These are phyloP conservation scores for Pangasius krempfi DNA, from an alignment of 2,797 vertebrate genomes.

Conservation along the genomic window DNA sequence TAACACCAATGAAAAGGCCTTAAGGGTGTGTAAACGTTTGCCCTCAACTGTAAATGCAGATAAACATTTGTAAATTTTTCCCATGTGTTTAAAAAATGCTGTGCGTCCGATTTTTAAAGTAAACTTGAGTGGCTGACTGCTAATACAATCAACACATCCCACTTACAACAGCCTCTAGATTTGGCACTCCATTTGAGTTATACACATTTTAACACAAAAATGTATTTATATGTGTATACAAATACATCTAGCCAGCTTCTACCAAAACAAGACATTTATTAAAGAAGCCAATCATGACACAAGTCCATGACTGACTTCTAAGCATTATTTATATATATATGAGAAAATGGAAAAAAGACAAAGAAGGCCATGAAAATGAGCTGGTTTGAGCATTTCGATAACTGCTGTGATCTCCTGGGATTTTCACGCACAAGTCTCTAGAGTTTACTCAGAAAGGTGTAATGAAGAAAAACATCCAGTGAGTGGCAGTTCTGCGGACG, in stretches of 20 bases:
- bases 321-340: no score
- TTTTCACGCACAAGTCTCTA: no score
- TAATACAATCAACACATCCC: not conserved
- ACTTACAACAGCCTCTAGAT: not conserved
- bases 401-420: no score
- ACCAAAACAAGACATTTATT: not conserved
- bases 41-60: not conserved
- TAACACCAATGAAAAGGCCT: not conserved
- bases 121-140: not conserved
- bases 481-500: no score
- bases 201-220: not conserved
- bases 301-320: no score
- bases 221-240: not conserved
- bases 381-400: no score
- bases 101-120: not conserved
- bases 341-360: no score
- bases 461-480: no score
- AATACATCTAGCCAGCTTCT: not conserved
- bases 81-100: not conserved
- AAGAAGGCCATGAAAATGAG: no score
- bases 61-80: not conserved
- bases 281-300: not conserved
- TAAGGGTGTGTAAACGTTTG: not conserved
- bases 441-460: no score
- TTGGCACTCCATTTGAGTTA: not conserved